These are phyloP conservation scores for Meloidogyne hapla DNA, from an alignment of 1,140 invertebrate species.

Conservation along the genomic window DNA sequence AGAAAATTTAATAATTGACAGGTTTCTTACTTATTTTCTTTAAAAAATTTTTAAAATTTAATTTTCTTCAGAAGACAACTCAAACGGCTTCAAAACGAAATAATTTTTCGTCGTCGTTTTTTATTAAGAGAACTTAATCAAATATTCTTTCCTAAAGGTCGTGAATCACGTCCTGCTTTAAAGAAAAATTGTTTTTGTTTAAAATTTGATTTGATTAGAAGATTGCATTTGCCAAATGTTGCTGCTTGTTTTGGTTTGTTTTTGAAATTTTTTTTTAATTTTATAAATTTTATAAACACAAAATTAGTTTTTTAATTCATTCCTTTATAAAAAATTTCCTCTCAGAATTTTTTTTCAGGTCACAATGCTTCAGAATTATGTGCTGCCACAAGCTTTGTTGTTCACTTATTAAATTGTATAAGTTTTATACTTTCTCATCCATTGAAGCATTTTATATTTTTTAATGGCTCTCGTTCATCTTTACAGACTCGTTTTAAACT, in stretches of 20 bases:
- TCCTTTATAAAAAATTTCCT: neutral
- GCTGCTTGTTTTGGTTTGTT: constrained; percentile 17
- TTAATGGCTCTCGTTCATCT: constrained; percentile 37
- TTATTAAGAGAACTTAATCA: constrained; percentile 33
- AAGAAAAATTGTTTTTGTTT: constrained; percentile 37
- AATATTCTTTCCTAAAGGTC: neutral
- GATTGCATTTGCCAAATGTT: constrained; percentile 35
- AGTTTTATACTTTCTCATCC: constrained; percentile 33
- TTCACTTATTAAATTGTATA: constrained; percentile 42
- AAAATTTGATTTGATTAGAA: constrained; percentile 35
- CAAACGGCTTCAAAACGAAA: constrained; percentile 37
- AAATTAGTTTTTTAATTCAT: too few species aligned
- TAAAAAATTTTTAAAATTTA: constrained; percentile 17
- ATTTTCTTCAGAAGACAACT: constrained; percentile 29
- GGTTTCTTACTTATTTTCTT: neutral
- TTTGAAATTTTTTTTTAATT: neutral
- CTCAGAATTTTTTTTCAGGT: constrained; percentile 32
- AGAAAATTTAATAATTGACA: constrained; percentile 16
- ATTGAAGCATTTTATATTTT: constrained; percentile 37
- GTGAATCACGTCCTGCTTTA: constrained; percentile 22
- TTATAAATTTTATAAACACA: too few species aligned
- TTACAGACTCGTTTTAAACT: constrained; percentile 24
- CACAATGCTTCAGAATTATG: constrained; percentile 46
- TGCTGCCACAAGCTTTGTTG: constrained; percentile 45
- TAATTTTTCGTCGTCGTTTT: constrained; percentile 46